A percentile compares a stretch with the other conserved stretches of the same genome.
phyloP scores from a whole-genome alignment of 2,888 invertebrate genomes.

The Ophioninae sp. region DNA sequence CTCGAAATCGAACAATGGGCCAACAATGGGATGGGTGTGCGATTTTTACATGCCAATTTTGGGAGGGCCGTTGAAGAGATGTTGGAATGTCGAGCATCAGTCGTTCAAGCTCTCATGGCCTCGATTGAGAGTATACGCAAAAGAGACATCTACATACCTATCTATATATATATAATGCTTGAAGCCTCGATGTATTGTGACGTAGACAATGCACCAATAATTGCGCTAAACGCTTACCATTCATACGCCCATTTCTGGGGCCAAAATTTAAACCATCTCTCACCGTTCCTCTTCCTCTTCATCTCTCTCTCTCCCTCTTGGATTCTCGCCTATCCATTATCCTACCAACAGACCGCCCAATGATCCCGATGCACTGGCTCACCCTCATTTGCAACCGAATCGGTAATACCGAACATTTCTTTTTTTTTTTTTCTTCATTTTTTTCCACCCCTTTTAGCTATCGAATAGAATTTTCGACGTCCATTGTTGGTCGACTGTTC shows the following conservation, averaged over 20 bases:
- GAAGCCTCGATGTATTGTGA: conserved; percentile 73
- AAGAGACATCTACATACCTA: conserved; percentile 20
- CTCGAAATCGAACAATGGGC: conserved; percentile 74
- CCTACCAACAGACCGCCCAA: conserved; percentile 67
- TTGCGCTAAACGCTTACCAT: conserved; percentile 80
- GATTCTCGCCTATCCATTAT: conserved; percentile 75
- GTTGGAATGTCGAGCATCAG: conserved; percentile 39
- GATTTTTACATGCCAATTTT: conserved; percentile 81
- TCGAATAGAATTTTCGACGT: not conserved
- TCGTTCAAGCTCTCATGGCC: conserved; percentile 24
- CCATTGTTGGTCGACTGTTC: no score
- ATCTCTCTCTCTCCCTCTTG: not conserved
- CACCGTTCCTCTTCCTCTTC: conserved; percentile 30
- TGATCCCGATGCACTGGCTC: conserved; percentile 51
- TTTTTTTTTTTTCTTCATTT: not conserved
- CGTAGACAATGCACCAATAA: conserved; percentile 80
- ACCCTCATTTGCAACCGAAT: conserved; percentile 8
- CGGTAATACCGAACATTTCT: conserved; percentile 15
- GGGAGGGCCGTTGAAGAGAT: conserved; percentile 61
- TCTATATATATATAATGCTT: conserved; percentile 7
- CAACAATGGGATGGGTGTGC: conserved; percentile 79
- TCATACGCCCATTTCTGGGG: conserved; percentile 77
- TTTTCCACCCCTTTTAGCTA: conserved; percentile 18
- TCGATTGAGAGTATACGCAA: conserved; percentile 40
- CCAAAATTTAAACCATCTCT: conserved; percentile 79